phyloP scores from a whole-genome alignment of 2,888 invertebrate genomes.

The Hetaerina titia region DNA sequence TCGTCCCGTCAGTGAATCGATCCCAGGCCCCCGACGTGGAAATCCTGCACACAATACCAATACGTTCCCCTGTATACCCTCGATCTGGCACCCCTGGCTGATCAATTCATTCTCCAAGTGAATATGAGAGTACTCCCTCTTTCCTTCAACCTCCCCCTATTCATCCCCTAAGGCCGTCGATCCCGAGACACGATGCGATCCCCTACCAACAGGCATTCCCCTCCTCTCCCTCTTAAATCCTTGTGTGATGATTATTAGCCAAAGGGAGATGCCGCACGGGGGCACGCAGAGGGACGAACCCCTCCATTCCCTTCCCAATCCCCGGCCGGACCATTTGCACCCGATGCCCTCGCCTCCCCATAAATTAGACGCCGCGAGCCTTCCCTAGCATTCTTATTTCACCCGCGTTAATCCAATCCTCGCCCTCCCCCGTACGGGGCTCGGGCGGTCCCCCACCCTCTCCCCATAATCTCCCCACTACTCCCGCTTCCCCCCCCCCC shows the following conservation, averaged over 20 bases:
- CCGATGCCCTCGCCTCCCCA: not conserved
- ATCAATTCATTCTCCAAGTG: no score
- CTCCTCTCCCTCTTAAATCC: no score
- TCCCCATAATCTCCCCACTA: not conserved
- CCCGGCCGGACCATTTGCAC: not conserved
- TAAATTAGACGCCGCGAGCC: not conserved
- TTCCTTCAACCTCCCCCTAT: no score
- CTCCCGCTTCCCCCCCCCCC: not conserved
- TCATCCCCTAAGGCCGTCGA: no score
- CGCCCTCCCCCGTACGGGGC: not conserved
- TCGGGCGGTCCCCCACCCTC: not conserved
- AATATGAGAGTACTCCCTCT: no score
- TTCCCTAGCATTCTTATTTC: not conserved
- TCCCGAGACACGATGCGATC: no score
- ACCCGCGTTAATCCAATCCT: constrained; percentile 19
- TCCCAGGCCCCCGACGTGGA: no score
- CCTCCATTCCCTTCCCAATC: not conserved
- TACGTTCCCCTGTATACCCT: no score
- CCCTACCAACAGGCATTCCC: no score
- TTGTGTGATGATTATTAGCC: not conserved
- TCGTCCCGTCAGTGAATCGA: no score
- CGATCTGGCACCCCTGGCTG: no score
- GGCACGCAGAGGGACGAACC: not conserved
- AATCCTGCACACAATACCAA: no score
- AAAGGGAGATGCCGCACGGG: not conserved